Conservation (phyloP, 2,888 invertebrate genomes). For the Epirrhoe tristata region DNA sequence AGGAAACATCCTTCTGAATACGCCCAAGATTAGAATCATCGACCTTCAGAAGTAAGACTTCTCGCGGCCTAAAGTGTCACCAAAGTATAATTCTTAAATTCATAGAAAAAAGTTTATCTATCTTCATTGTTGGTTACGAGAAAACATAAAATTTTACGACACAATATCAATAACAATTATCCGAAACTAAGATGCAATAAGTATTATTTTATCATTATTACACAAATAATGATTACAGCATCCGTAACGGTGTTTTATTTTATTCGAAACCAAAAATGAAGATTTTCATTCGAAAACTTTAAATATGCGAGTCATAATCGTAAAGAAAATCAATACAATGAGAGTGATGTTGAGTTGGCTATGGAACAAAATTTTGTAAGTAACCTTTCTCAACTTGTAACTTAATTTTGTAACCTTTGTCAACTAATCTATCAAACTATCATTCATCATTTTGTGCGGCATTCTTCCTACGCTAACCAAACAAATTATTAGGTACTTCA, state of each 20-base stretch:
- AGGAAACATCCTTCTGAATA: too few relatives aligned
- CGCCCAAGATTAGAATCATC: not conserved
- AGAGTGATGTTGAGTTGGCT: constrained; percentile 9
- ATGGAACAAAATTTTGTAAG: not conserved
- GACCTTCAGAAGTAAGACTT: not conserved
- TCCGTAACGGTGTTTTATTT: constrained; percentile 30
- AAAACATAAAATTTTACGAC: constrained; percentile 18
- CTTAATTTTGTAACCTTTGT: too few relatives aligned
- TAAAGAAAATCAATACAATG: constrained; percentile 71
- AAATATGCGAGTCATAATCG: constrained; percentile 70
- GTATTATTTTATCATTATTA: constrained; percentile 26
- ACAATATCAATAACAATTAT: constrained; percentile 36
- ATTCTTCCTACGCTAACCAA: too few relatives aligned
- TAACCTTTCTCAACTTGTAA: not conserved
- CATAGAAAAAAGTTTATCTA: not conserved
- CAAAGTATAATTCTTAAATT: too few relatives aligned
- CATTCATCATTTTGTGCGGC: too few relatives aligned
- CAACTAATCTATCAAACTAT: too few relatives aligned
- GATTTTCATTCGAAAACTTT: constrained; percentile 41
- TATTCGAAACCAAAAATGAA: constrained; percentile 21
- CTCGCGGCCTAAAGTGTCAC: too few relatives aligned
- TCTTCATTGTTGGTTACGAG: constrained; percentile 11
- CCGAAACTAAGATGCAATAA: constrained; percentile 24
- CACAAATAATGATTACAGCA: constrained; percentile 19
- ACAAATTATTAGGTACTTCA: too few relatives aligned